These are phyloP conservation scores for Lytechinus pictus DNA, from an alignment of 35 echinoderm and acorn worm genomes.

Conservation along the genomic window DNA sequence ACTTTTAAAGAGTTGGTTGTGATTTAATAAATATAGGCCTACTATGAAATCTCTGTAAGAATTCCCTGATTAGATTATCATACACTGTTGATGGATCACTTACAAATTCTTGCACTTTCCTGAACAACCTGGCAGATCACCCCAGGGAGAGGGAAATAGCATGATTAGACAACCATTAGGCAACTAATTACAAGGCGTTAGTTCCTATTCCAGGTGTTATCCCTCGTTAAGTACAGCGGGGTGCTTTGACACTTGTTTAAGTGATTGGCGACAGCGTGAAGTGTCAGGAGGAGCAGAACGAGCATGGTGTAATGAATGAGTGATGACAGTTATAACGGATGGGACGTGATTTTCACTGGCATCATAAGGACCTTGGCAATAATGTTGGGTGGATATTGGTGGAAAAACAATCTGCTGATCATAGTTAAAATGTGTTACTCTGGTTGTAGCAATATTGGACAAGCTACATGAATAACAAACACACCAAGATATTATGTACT, in stretches of 20 bases:
- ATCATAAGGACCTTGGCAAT: not conserved
- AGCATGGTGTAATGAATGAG: not conserved
- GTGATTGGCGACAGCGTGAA: not conserved
- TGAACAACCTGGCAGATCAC: not conserved
- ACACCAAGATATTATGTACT: too few species aligned
- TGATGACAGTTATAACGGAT: not conserved
- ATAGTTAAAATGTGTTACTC: not conserved
- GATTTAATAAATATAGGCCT: not conserved
- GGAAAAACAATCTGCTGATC: not conserved
- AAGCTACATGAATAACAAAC: not conserved
- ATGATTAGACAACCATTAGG: not conserved
- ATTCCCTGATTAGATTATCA: not conserved
- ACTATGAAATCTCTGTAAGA: not conserved
- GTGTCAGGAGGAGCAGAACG: not conserved
- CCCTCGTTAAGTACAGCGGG: not conserved
- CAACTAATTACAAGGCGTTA: slow-evolving; percentile 1
- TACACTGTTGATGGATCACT: not conserved
- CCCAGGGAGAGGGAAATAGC: not conserved
- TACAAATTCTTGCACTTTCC: not conserved
- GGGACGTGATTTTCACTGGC: not conserved
- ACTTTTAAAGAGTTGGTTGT: not conserved
- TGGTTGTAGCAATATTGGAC: not conserved
- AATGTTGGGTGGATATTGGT: not conserved
- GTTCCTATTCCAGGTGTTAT: not conserved
- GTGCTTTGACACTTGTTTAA: not conserved